These are phyloP conservation scores for Tiliacea aurago DNA, from an alignment of 2,888 invertebrate genomes.

Conservation along the genomic window DNA sequence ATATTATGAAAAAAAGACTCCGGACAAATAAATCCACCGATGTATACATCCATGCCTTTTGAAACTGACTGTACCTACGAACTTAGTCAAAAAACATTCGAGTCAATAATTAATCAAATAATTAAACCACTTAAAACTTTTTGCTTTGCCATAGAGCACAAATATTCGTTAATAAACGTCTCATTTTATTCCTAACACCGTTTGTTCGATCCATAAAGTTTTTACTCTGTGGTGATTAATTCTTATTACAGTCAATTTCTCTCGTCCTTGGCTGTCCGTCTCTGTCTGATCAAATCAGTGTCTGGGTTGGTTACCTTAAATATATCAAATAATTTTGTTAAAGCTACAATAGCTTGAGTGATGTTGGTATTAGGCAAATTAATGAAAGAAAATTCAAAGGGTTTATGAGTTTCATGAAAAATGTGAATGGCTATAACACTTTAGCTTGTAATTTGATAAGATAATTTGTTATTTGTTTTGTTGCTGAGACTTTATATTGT, in stretches of 20 bases:
- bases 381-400: slow-evolving; percentile 37
- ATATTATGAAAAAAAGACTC: too few relatives aligned
- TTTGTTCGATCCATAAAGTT: slow-evolving; percentile 45
- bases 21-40: too few relatives aligned
- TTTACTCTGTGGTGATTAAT: slow-evolving; percentile 61
- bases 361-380: slow-evolving; percentile 47
- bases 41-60: too few relatives aligned
- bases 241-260: slow-evolving; percentile 56
- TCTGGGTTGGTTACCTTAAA: slow-evolving; percentile 60
- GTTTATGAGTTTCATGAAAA: slow-evolving; percentile 9
- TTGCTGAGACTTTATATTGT: too few relatives aligned
- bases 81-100: slow-evolving; percentile 30
- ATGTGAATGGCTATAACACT: background rate
- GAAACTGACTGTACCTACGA: background rate
- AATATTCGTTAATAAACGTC: slow-evolving; percentile 46
- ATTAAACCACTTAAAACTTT: slow-evolving; percentile 44
- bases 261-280: slow-evolving; percentile 49
- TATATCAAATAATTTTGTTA: slow-evolving; percentile 67
- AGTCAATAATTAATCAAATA: slow-evolving; percentile 37
- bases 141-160: slow-evolving; percentile 21
- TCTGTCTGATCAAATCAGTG: slow-evolving; percentile 58
- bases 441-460: background rate
- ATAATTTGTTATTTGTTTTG: background rate
- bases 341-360: slow-evolving; percentile 54
- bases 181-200: slow-evolving; percentile 44